A percentile compares a stretch with the other conserved stretches of the same genome.
These are phyloP conservation scores for Thunnus maccoyii DNA, from an alignment of 2,113 vertebrate species.

Conservation along the genomic window DNA sequence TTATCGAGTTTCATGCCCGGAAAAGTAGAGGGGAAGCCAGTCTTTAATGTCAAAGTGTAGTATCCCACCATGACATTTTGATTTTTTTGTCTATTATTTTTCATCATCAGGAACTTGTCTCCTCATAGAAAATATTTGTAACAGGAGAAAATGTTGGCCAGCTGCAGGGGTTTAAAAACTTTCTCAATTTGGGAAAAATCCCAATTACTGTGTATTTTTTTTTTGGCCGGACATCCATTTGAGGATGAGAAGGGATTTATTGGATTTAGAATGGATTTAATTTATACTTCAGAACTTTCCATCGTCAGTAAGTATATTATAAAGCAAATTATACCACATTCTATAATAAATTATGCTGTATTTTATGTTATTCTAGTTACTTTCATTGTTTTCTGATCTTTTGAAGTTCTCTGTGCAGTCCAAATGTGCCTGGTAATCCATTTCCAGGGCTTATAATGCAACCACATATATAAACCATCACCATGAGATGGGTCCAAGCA, in stretches of 20 bases:
- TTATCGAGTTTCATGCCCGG: conserved; percentile 3
- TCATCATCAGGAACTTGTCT: conserved; percentile 15
- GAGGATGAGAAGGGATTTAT: neutral
- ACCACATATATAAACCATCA: neutral
- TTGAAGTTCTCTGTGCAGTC: neutral
- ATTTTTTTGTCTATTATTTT: conserved; percentile 17
- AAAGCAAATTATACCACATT: neutral
- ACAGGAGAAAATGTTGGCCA: neutral
- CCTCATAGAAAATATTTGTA: conserved; percentile 7
- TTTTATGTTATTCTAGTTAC: neutral
- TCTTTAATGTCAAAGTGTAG: conserved; percentile 41
- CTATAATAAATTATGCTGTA: neutral
- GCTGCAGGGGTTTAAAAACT: neutral
- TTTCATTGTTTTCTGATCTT: neutral
- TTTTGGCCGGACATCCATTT: neutral
- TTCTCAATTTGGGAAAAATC: neutral
- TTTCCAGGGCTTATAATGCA: neutral
- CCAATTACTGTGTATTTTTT: neutral
- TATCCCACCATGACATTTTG: conserved; percentile 46
- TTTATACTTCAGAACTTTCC: neutral
- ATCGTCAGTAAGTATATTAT: too few relatives aligned
- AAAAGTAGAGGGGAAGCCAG: conserved; percentile 22
- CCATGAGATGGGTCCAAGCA: neutral
- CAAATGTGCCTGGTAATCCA: neutral
- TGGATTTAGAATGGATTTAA: neutral